A percentile compares a stretch with the other conserved stretches of the same genome.
Conservation (phyloP, 2,113 vertebrate species). For the Takifugu bimaculatus region DNA sequence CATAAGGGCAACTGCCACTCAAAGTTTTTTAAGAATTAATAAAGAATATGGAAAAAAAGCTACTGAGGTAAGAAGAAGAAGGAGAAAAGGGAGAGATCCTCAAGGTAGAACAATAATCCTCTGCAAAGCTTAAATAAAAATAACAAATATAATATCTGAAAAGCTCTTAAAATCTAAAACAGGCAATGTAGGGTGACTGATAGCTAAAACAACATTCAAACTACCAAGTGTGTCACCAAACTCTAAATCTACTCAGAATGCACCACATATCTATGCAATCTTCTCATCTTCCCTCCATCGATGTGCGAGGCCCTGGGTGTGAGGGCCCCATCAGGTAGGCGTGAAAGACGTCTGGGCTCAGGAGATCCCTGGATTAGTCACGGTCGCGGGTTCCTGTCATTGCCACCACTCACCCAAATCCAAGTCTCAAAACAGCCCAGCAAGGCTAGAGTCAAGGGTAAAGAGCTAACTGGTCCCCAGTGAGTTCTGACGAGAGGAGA, state of each 20-base stretch:
- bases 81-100: no score
- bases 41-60: no score
- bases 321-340: conserved; percentile 42
- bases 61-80: no score
- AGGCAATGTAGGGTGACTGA: no score
- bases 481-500: no score
- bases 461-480: conserved; percentile 24
- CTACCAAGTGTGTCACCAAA: conserved; percentile 2
- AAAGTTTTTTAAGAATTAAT: no score
- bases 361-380: conserved; percentile 74
- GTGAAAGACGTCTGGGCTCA: conserved; percentile 66
- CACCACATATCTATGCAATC: background rate
- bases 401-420: conserved; percentile 45
- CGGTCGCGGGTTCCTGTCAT: conserved; percentile 31
- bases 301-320: conserved; percentile 21
- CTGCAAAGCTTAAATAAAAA: no score
- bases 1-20: no score
- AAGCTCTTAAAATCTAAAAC: no score
- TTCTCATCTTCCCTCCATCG: no score
- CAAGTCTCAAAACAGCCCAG: conserved; percentile 30
- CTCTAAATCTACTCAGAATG: conserved; percentile 10
- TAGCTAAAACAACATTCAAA: background rate
- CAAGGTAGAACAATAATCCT: no score
- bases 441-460: conserved; percentile 19
- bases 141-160: no score